phyloP scores from a whole-genome alignment of 1,140 invertebrate species.

The Scaptomyza montana region DNA sequence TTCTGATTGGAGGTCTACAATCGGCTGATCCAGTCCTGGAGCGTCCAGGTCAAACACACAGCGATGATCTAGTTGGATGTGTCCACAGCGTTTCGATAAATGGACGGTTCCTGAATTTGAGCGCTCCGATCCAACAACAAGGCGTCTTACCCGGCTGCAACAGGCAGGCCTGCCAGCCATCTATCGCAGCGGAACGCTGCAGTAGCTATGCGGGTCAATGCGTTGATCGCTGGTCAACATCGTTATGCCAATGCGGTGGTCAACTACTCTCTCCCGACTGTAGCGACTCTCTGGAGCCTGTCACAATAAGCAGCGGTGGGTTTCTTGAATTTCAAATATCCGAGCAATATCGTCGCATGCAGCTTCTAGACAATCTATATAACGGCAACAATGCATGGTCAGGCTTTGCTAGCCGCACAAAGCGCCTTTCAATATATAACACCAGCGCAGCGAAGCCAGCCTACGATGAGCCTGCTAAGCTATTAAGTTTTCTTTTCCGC shows the following conservation, averaged over 20 bases:
- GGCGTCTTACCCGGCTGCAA: slow-evolving; percentile 91
- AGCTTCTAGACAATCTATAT: slow-evolving; percentile 91
- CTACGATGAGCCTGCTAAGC: slow-evolving; percentile 86
- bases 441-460: slow-evolving; percentile 58
- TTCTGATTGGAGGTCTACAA: slow-evolving; percentile 93
- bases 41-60: slow-evolving; percentile 93
- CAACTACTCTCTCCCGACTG: slow-evolving; percentile 91
- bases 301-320: slow-evolving; percentile 90
- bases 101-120: slow-evolving; percentile 91
- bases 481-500: slow-evolving; percentile 91
- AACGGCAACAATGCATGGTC: slow-evolving; percentile 89
- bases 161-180: slow-evolving; percentile 85
- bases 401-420: slow-evolving; percentile 28
- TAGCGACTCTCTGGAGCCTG: slow-evolving; percentile 89
- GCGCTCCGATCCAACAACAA: slow-evolving; percentile 88
- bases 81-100: slow-evolving; percentile 95
- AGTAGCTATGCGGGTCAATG: slow-evolving; percentile 88
- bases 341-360: slow-evolving; percentile 93
- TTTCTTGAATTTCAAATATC: slow-evolving; percentile 92
- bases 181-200: slow-evolving; percentile 85
- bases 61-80: slow-evolving; percentile 96
- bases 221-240: slow-evolving; percentile 92
- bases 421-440: slow-evolving; percentile 52
- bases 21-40: slow-evolving; percentile 93
- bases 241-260: slow-evolving; percentile 89